Percentiles rank a stretch among this genome's conserved stretches.
phyloP scores from a whole-genome alignment of 2,888 invertebrate genomes.

The Pterobdella sp. region DNA sequence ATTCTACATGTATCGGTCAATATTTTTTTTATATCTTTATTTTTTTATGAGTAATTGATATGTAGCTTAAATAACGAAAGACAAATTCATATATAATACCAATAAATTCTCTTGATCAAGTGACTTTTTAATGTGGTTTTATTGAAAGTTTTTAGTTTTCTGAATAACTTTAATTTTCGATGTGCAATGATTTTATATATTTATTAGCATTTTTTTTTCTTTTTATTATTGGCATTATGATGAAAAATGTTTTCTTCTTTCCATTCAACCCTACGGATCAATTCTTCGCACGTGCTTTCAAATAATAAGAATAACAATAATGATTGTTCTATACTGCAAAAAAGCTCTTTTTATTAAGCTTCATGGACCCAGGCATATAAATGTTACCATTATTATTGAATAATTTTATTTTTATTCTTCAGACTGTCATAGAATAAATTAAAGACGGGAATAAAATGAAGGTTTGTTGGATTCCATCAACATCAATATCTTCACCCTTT shows the following conservation, averaged over 20 bases:
- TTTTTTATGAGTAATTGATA: too few species aligned
- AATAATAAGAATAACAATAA: neutral
- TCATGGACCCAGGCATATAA: too few species aligned
- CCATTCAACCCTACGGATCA: neutral
- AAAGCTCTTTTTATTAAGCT: too few species aligned
- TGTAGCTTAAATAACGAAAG: too few species aligned
- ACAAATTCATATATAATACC: too few species aligned
- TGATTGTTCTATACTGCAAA: neutral
- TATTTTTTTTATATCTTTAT: too few species aligned
- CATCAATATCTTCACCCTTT: constrained; percentile 17
- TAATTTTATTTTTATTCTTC: too few species aligned
- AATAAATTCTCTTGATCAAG: too few species aligned
- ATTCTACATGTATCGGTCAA: too few species aligned
- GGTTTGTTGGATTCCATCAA: neutral
- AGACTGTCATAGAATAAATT: too few species aligned
- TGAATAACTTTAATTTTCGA: neutral
- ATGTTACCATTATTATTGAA: too few species aligned
- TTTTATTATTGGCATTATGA: neutral
- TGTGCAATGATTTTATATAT: neutral
- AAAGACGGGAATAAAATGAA: neutral
- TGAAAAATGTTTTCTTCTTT: neutral
- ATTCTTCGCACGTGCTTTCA: neutral
- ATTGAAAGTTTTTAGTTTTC: neutral
- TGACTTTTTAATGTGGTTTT: too few species aligned
- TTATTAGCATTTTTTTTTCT: neutral